These are phyloP conservation scores for rabbit (Oryctolagus cuniculus) DNA, from an alignment of 2,113 vertebrate genomes.

Conservation along the genomic window mOryCun1.1 NC_091434.1:86680001-86680500, in stretches of 20 bases:
- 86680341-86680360: neutral
- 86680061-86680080: neutral
- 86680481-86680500: neutral
- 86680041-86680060: neutral
- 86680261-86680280: neutral
- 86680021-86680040: neutral
- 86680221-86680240: neutral
- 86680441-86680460: too few species aligned
- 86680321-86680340: neutral
- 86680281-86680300: neutral
- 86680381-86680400: neutral
- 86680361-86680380: too few species aligned
- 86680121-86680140: neutral
- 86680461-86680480: neutral
- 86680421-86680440: too few species aligned
- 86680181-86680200: neutral
- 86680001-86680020: neutral
- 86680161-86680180: neutral
- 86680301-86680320: neutral
- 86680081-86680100: neutral
- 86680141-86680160: neutral
- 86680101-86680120: neutral
- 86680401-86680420: neutral
- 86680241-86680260: neutral
- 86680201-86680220: neutral